Percentiles rank a stretch among this genome's conserved stretches.
These are phyloP conservation scores for Crotalus horridus DNA, from an alignment of 2,113 vertebrate genomes.

Conservation along the genomic window DNA sequence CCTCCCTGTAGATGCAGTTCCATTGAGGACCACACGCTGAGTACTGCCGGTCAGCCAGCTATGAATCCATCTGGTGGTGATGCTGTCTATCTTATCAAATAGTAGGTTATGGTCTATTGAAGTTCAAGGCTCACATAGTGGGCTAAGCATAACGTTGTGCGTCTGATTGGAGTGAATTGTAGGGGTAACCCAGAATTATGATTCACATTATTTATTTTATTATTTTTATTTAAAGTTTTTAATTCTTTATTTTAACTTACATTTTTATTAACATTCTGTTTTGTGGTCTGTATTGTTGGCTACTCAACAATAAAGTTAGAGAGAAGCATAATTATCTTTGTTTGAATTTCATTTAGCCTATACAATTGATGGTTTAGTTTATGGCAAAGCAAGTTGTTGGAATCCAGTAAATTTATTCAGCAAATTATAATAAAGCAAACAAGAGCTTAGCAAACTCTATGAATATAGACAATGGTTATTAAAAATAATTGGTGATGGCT, in stretches of 20 bases:
- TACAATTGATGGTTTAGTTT: background rate
- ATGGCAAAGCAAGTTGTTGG: background rate
- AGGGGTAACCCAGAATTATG: background rate
- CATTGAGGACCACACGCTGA: too few relatives aligned
- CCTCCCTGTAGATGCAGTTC: too few relatives aligned
- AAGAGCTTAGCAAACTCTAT: background rate
- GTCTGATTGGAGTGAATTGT: background rate
- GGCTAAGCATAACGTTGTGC: background rate
- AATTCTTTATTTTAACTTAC: background rate
- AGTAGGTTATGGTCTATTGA: too few relatives aligned
- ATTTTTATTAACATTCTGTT: background rate
- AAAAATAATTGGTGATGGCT: background rate
- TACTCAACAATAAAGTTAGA: background rate
- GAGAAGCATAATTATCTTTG: background rate
- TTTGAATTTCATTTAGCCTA: background rate
- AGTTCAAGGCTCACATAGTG: background rate
- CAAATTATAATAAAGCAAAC: background rate
- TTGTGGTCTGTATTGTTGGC: background rate
- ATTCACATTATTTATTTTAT: background rate
- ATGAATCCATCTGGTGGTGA: too few relatives aligned
- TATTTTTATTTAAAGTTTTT: background rate
- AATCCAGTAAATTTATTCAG: background rate
- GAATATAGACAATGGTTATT: background rate
- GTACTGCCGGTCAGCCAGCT: too few relatives aligned
- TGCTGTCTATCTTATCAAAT: too few relatives aligned